Conservation (phyloP, 2,113 vertebrate species). For the Psilopsiagon aymara region DNA sequence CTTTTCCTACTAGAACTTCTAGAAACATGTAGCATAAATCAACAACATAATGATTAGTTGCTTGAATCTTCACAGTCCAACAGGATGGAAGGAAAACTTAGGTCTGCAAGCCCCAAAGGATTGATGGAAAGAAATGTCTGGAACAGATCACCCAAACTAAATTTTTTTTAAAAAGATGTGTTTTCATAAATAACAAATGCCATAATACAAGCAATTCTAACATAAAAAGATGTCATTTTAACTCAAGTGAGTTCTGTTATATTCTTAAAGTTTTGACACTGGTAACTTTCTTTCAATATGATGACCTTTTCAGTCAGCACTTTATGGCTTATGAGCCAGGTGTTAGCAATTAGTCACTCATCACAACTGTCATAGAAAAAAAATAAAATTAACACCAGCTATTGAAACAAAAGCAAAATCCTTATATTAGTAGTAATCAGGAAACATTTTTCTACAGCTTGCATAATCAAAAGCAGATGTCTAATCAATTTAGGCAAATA, state of each 20-base stretch:
- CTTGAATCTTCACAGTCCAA: neutral
- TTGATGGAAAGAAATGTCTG: neutral
- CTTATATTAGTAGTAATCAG: constrained; percentile 25
- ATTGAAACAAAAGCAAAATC: constrained; percentile 50
- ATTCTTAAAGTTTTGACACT: neutral
- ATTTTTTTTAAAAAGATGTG: neutral
- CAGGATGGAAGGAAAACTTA: neutral
- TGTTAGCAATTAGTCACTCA: constrained; percentile 42
- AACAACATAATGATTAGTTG: neutral
- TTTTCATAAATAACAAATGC: neutral
- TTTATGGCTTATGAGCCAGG: neutral
- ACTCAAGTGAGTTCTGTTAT: neutral
- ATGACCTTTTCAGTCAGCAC: neutral
- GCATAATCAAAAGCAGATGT: constrained; percentile 39
- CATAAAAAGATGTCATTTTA: neutral
- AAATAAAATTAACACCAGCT: constrained; percentile 36
- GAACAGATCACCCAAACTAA: neutral
- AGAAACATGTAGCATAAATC: neutral
- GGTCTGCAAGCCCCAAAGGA: neutral
- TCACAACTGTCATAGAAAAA: constrained; percentile 4
- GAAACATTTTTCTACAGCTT: neutral
- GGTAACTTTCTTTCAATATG: neutral
- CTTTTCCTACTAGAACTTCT: neutral
- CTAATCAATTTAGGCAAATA: constrained; percentile 48
- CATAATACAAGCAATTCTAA: neutral